Conservation (phyloP, 2,888 invertebrate species). For the Cephus sareptanus region DNA sequence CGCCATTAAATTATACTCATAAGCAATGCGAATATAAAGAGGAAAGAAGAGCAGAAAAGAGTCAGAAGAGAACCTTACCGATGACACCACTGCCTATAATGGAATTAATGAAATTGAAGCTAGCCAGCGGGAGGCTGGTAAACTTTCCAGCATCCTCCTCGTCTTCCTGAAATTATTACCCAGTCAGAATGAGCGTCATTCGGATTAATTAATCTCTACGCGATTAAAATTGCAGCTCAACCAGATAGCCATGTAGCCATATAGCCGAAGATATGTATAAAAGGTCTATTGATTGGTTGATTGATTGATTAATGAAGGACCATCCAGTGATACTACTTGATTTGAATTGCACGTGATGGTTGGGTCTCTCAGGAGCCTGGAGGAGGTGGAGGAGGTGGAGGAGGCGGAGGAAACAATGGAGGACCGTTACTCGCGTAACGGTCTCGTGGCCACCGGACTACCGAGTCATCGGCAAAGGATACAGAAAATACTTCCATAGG, state of each 20-base stretch:
- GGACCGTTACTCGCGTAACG: background rate
- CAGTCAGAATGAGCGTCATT: background rate
- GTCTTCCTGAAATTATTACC: constrained; percentile 50
- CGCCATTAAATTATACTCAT: background rate
- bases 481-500: background rate
- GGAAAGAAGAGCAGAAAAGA: background rate
- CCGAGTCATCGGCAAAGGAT: background rate
- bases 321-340: background rate
- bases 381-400: no score
- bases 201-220: background rate
- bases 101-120: constrained; percentile 90
- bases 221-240: background rate
- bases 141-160: constrained; percentile 71
- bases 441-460: background rate
- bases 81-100: constrained; percentile 90
- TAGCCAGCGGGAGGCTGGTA: constrained; percentile 79
- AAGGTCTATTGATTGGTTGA: background rate
- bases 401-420: background rate
- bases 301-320: no score
- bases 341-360: background rate
- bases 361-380: background rate
- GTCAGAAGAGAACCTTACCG: constrained; percentile 67
- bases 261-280: background rate
- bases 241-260: background rate
- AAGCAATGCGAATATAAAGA: background rate